Evolutionary conservation across 2,797 vertebrate species (phyloP), one percentile per base, ranked within the genome.

Genomic region (Acipenser transmontanus): DNA sequence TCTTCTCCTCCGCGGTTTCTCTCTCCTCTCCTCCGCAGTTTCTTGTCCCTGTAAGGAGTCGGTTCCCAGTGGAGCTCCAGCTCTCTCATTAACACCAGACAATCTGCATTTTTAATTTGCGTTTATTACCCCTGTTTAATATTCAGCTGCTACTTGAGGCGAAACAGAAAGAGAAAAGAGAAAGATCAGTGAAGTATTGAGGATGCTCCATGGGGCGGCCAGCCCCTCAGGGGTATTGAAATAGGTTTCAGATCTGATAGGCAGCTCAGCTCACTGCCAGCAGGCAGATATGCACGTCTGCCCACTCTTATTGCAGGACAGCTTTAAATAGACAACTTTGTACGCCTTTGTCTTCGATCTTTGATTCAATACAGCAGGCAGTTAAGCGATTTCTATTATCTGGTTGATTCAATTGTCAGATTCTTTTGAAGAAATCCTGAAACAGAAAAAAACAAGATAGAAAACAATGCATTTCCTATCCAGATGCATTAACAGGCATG

Each of bases 81-180:
- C 34, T 34, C 34, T 34, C 34, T 34, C 34, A 34, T 34, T 34
- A 34, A 34, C 75, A 86, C 81, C 81, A 91, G 88, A 87, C 89
- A 90, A 91, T 91, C 88, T 90, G 88, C 89, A 91, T 91, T 90
- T 91, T 91, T 91, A 91, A 91, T 91, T 91, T 90, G 90, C 85
- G 82, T 88, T 91, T 91, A 90, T 91, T 90, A 88, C 90, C 83
- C 89, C 87, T 91, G 88, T 88, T 91, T 91, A 91, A 90, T 91
- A 91, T 91, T 90, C 89, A 90, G 90, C 87, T 89, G 89, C 87
- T 85, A 86, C 89, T 87, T 82, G 81, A 68, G 88, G 89, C 89
- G 88, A 91, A 91, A 89, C 89, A 34, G 34, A 34, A 4, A 34
- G 34, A 34, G 34, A 34, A 34, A 34, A 34, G 88, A 88, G 88